A percentile compares a stretch with the other conserved stretches of the same genome.
Conservation (phyloP, 1,140 invertebrate genomes). For the Aphis gossypii region DNA sequence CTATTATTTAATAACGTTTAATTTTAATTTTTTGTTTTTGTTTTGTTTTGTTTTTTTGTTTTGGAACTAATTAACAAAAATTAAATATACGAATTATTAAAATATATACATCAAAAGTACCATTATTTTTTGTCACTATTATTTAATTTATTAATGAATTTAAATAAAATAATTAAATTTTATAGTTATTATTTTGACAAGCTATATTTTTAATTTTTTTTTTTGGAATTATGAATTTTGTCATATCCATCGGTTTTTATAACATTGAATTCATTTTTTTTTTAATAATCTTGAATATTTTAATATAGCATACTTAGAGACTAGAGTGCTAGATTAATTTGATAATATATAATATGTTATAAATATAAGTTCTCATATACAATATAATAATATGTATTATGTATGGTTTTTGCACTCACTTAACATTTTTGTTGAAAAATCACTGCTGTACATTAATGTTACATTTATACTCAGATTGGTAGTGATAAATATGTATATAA, state of each 20-base stretch:
- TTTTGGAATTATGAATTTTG: not conserved
- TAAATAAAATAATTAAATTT: too few species aligned
- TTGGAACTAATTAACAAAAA: too few species aligned
- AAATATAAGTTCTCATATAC: not conserved
- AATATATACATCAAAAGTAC: too few species aligned
- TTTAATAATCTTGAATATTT: not conserved
- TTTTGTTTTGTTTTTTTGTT: too few species aligned
- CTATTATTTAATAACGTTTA: too few species aligned
- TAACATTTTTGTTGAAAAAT: constrained; percentile 14
- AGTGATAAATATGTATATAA: not conserved
- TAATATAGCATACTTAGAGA: not conserved
- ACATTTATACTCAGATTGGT: not conserved
- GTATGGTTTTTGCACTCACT: not conserved
- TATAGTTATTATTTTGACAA: not conserved
- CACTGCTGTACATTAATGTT: not conserved
- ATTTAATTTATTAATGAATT: not conserved
- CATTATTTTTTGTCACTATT: too few species aligned
- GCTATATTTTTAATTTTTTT: not conserved
- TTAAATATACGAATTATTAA: too few species aligned
- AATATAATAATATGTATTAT: not conserved
- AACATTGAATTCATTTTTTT: not conserved
- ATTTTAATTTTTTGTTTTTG: too few species aligned
- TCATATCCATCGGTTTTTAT: not conserved
- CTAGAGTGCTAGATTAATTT: not conserved
- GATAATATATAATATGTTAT: not conserved